Evolutionary conservation across 2,113 vertebrate genomes (phyloP).

Genomic region (Litocranius walleri): DNA sequence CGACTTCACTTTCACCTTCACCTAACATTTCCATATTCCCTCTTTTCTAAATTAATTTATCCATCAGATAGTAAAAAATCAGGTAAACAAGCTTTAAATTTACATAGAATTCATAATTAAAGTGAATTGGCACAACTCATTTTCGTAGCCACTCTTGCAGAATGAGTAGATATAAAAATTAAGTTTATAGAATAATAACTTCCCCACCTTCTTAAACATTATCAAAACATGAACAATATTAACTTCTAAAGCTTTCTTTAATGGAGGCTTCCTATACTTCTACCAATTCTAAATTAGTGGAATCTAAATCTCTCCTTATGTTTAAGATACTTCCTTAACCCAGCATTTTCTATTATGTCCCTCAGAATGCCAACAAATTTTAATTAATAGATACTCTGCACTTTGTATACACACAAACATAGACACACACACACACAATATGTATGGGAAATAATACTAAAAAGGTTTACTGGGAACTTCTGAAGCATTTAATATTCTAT

Average conservation of each 20-base stretch:
- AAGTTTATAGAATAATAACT: neutral
- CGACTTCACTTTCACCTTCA: too few species aligned
- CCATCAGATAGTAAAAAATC: neutral
- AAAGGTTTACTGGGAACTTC: neutral
- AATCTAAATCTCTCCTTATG: neutral
- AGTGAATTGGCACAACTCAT: neutral
- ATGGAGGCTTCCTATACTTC: neutral
- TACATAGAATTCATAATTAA: neutral
- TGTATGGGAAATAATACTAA: neutral
- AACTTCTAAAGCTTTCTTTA: slow-evolving; percentile 27
- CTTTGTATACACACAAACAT: neutral
- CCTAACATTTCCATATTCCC: neutral
- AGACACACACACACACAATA: neutral
- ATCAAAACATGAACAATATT: slow-evolving; percentile 28
- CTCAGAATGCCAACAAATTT: neutral
- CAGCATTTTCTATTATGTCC: neutral
- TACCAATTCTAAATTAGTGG: neutral
- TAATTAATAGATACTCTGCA: neutral
- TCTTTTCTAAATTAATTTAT: slow-evolving; percentile 1
- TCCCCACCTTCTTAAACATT: slow-evolving; percentile 9
- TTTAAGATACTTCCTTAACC: neutral
- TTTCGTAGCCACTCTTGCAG: neutral
- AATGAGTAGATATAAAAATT: neutral
- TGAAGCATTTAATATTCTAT: neutral
- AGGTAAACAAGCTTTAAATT: slow-evolving; percentile 1